These are phyloP conservation scores for Morone saxatilis DNA, from an alignment of 2,113 vertebrate genomes.

Conservation along the genomic window DNA sequence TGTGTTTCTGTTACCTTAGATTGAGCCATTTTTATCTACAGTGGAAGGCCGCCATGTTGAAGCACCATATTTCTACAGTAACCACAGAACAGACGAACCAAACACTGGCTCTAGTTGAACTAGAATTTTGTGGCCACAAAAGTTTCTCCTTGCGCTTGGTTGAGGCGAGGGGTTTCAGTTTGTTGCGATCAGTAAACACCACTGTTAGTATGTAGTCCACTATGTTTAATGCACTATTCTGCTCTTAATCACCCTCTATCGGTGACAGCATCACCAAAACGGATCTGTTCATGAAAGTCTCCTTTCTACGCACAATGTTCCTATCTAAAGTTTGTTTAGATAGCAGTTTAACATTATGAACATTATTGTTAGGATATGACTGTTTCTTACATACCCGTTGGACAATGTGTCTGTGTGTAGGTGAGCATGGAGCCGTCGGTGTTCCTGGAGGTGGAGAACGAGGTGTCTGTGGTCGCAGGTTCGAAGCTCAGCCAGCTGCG, in stretches of 20 bases:
- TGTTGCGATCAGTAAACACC: too few species aligned
- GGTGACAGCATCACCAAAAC: background rate
- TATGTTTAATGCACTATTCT: background rate
- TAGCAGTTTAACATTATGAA: background rate
- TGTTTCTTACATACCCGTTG: background rate
- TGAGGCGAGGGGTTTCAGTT: too few species aligned
- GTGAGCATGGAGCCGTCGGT: constrained; percentile 92
- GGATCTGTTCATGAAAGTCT: background rate
- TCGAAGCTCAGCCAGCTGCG: constrained; percentile 93
- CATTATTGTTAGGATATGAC: too few species aligned
- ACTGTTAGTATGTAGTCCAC: too few species aligned
- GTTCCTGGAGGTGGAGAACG: constrained; percentile 97
- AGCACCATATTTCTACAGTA: too few species aligned
- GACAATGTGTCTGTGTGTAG: constrained; percentile 73
- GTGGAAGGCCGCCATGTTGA: too few species aligned
- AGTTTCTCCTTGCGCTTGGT: too few species aligned
- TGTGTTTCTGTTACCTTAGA: too few species aligned
- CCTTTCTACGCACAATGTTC: background rate
- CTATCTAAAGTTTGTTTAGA: background rate
- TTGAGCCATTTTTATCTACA: too few species aligned
- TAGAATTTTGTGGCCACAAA: too few species aligned
- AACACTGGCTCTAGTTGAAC: too few species aligned
- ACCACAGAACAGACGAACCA: too few species aligned
- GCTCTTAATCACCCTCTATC: background rate
- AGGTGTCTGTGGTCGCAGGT: constrained; percentile 88